These are phyloP conservation scores for Coracopsis vasa DNA, from an alignment of 2,113 vertebrate genomes.

Conservation along the genomic window DNA sequence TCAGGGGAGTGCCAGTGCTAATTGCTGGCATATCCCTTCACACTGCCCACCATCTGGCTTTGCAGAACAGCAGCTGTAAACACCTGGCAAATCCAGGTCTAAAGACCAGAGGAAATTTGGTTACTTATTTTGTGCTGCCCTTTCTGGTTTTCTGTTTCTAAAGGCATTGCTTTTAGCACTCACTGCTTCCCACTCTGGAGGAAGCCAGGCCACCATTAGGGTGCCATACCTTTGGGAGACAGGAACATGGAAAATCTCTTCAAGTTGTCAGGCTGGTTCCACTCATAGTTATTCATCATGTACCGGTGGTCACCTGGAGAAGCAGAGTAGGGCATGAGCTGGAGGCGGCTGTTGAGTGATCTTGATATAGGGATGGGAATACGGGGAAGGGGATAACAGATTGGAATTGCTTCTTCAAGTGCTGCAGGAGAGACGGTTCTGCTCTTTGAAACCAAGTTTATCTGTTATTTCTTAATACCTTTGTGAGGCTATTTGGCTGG, in stretches of 20 bases:
- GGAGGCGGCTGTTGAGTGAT: not conserved
- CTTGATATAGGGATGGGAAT: not conserved
- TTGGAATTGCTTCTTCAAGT: not conserved
- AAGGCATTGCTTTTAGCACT: not conserved
- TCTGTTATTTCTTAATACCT: not conserved
- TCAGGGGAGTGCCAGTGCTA: not conserved
- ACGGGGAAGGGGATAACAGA: not conserved
- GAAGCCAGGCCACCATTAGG: not conserved
- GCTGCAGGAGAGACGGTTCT: not conserved
- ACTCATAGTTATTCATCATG: constrained; percentile 74
- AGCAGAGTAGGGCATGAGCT: not conserved
- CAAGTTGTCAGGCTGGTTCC: constrained; percentile 73
- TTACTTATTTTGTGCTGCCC: not conserved
- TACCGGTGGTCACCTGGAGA: constrained; percentile 73
- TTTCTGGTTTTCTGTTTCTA: not conserved
- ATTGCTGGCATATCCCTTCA: not conserved
- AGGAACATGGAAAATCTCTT: constrained; percentile 83
- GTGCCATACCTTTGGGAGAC: constrained; percentile 73
- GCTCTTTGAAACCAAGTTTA: not conserved
- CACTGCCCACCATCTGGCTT: not conserved
- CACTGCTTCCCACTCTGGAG: not conserved
- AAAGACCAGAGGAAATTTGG: not conserved
- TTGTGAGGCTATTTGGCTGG: not conserved
- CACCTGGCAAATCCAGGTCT: not conserved
- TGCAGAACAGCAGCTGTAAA: not conserved